Evolutionary conservation across 2,797 vertebrate genomes (phyloP), one percentile per base, ranked within the genome.

Genomic region (Silurus aristotelis): DNA sequence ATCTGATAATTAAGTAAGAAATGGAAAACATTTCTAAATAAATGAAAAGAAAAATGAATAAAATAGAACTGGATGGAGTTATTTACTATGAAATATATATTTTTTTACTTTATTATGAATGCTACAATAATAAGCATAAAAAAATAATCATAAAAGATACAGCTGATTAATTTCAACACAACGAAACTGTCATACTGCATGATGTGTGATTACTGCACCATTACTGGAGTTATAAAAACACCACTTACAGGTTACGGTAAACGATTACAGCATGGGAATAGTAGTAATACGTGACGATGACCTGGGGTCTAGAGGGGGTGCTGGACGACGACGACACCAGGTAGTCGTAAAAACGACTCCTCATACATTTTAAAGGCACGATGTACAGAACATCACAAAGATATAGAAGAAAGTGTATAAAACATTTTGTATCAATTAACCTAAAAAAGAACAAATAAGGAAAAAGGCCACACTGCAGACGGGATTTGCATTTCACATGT

Each of bases 221-320:
- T n/a, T 20, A 43, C 81, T 10, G 46, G 58, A 71, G 52, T 56
- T 55, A 78, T 85, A 61, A 83, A 83, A 82, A 76, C 25, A 58
- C 71, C 80, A 52, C 64, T 83, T 72, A 72, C 58, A 58, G 56
- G 67, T 83, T 64, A 55, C 12, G 55, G 83, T 61, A 64, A 77
- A 82, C 2, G 22, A 86, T 72, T 80, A 83, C 8, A 2, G 38
- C 38, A 38, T 3, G 38, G 13, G 12, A 5, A 83, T 58, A 66
- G 25, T 56, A 43, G 52, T 52, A 31, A n/a, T 13, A 66, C 55
- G 31, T 60, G 67, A 68, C 13, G 6, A 61, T 68, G 72, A 31
- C 38, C 52, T 75, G 38, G 38, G 38, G 38, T 38, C 38, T 38
- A 38, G 48, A 9, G 6, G 10, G 48, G 8, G 48, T 52, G 48